A percentile compares a stretch with the other conserved stretches of the same genome.
These are phyloP conservation scores for Macrocentrus cingulum DNA, from an alignment of 1,140 invertebrate species.

Conservation along the genomic window DNA sequence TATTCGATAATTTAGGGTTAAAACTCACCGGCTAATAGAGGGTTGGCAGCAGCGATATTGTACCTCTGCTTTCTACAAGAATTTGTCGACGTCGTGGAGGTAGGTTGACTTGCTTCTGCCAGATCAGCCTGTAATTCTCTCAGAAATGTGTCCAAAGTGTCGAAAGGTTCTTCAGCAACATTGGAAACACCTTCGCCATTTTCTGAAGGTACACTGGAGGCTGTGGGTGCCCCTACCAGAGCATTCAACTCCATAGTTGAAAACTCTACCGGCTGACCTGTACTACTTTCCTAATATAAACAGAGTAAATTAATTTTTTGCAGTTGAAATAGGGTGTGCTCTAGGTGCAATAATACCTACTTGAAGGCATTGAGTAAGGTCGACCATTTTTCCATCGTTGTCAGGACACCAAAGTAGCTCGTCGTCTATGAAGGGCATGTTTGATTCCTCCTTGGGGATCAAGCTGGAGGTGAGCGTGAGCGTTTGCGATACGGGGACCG, in stretches of 20 bases:
- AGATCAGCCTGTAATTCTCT: slow-evolving; percentile 54
- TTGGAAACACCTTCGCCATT: slow-evolving; percentile 41
- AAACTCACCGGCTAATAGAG: slow-evolving; percentile 69
- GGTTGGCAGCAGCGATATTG: slow-evolving; percentile 80
- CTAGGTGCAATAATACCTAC: too few species aligned
- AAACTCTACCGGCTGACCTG: slow-evolving; percentile 54
- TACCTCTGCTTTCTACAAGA: slow-evolving; percentile 68
- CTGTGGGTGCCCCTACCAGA: slow-evolving; percentile 48
- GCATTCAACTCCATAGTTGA: slow-evolving; percentile 54
- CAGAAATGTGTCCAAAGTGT: slow-evolving; percentile 55
- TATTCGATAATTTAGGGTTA: background rate
- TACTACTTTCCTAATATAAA: slow-evolving; percentile 45
- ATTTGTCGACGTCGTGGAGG: slow-evolving; percentile 51
- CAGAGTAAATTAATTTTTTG: too few species aligned
- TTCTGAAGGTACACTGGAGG: slow-evolving; percentile 41
- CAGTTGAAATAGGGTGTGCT: too few species aligned
- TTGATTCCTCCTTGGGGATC: slow-evolving; percentile 58
- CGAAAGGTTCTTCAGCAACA: slow-evolving; percentile 52
- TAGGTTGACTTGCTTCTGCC: slow-evolving; percentile 53
- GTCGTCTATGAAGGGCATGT: slow-evolving; percentile 93
- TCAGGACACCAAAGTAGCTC: slow-evolving; percentile 88
- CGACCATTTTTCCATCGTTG: slow-evolving; percentile 89
- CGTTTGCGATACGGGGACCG: slow-evolving; percentile 58
- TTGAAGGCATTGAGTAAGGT: slow-evolving; percentile 82
- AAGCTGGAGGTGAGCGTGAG: slow-evolving; percentile 55